Percentiles rank a stretch among this genome's conserved stretches.
These are phyloP conservation scores for Chelonus insularis DNA, from an alignment of 1,140 invertebrate genomes.

Conservation along the genomic window DNA sequence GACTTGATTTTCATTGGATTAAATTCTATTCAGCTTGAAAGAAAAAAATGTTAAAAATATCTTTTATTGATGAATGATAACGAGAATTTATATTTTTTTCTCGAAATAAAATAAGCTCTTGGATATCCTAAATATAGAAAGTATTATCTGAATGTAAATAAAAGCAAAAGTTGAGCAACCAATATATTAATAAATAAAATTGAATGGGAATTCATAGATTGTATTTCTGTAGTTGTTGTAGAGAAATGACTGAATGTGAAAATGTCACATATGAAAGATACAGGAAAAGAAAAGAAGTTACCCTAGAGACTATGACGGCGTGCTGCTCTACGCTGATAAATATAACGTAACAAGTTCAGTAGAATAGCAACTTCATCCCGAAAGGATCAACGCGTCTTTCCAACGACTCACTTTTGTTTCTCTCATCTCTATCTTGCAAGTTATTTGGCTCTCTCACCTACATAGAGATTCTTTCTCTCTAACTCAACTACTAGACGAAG, in stretches of 20 bases:
- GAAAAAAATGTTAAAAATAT: too few relatives aligned
- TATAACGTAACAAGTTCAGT: slow-evolving; percentile 57
- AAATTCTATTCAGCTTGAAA: too few relatives aligned
- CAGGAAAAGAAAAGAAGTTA: slow-evolving; percentile 35
- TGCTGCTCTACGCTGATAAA: slow-evolving; percentile 53
- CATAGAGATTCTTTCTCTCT: neutral
- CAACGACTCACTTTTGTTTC: slow-evolving; percentile 26
- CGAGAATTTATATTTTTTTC: too few relatives aligned
- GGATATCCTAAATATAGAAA: too few relatives aligned
- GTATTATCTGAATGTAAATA: too few relatives aligned
- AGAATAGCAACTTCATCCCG: slow-evolving; percentile 54
- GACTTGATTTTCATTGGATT: too few relatives aligned
- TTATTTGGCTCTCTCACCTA: neutral
- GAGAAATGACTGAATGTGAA: slow-evolving; percentile 23
- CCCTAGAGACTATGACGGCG: slow-evolving; percentile 36
- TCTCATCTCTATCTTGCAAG: slow-evolving; percentile 5
- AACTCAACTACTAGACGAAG: neutral
- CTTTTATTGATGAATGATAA: too few relatives aligned
- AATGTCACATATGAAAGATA: slow-evolving; percentile 4
- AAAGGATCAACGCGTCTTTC: slow-evolving; percentile 51
- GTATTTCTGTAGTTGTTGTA: neutral
- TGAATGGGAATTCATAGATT: neutral
- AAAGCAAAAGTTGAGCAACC: too few relatives aligned
- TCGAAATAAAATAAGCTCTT: too few relatives aligned
- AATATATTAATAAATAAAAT: neutral